Evolutionary conservation across 2,113 vertebrate genomes (phyloP), one percentile per base, ranked within the genome.

Genomic region (Chaetura pelagica): DNA sequence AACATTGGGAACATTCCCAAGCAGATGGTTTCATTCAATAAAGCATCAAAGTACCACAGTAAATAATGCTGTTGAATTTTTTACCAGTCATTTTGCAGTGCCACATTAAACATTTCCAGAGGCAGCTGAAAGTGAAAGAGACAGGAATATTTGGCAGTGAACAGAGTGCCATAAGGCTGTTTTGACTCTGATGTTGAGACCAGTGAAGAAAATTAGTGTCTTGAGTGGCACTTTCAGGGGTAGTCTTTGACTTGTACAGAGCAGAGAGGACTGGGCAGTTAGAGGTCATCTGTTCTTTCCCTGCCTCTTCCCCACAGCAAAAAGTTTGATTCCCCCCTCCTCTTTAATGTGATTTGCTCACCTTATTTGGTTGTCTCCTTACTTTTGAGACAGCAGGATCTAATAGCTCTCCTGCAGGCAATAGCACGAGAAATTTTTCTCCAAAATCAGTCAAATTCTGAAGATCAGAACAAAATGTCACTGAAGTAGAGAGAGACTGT

Each of bases 21-120:
- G 63, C 91, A 94, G 89, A 96, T 94, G 89, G 89, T 94, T 96
- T 85, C 46, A 61, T 95, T 96, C 93, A 95, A 94, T 96, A 91
- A 96, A 97, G 94, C 81, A 91, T 91, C 77, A 73, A 95, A 95
- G 91, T 84, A 87, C 76, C 44, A 11, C 59, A 91, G 91, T 94
- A 97, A 95, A 97, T 95, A 95, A 94, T 79, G 58, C 67, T 69
- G 77, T 46, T 77, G 82, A 75, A 67, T 89, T 84, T 92, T 97
- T 94, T 90, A 85, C 69, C 84, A 94, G 87, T 87, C 84, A 94
- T 92, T 87, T 91, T 82, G 74, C n/a, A 27, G 69, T 69, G 66
- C 35, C 62, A 62, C 58, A 73, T 79, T 87, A 95, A 94, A 89
- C 81, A 64, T 83, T 91, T 91, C 66, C 84, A 93, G 67, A 89